Evolutionary conservation across 2,113 vertebrate species (phyloP).

Genomic region (Passer montanus): DNA sequence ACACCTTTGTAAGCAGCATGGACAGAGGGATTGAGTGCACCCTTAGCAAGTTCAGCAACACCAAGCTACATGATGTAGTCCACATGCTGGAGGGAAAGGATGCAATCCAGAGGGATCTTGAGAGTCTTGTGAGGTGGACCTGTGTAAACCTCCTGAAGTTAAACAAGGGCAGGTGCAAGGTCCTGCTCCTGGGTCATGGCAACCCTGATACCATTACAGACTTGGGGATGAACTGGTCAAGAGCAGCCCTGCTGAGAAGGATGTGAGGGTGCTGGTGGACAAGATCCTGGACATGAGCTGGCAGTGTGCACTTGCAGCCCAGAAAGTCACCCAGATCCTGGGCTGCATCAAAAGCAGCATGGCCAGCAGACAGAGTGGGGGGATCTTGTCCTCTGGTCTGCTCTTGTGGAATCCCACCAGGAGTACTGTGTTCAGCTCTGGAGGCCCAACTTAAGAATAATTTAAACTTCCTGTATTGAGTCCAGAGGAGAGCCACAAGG

Average conservation of each 20-base stretch:
- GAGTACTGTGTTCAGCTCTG: background rate
- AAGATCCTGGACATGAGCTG: background rate
- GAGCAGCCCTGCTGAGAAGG: background rate
- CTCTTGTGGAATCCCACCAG: too few species aligned
- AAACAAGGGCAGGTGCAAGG: background rate
- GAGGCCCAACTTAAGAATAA: background rate
- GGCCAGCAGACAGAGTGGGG: rapidly evolving
- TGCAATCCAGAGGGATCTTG: background rate
- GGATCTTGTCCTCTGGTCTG: background rate
- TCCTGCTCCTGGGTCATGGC: background rate
- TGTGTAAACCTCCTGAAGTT: background rate
- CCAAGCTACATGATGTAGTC: background rate
- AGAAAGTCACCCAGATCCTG: background rate
- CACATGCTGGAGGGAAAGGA: background rate
- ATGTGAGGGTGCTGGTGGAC: background rate
- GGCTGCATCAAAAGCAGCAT: background rate
- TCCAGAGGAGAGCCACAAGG: background rate
- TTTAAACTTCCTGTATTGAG: background rate
- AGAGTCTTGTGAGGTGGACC: background rate
- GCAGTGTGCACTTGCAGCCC: background rate
- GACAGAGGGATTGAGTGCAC: background rate
- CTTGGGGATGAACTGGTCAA: background rate
- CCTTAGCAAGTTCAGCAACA: background rate
- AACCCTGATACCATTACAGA: background rate
- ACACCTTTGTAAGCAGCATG: background rate